Percentiles rank a stretch among this genome's conserved stretches.
These are phyloP conservation scores for Columba janthina DNA, from an alignment of 2,113 vertebrate genomes.

Conservation along the genomic window DNA sequence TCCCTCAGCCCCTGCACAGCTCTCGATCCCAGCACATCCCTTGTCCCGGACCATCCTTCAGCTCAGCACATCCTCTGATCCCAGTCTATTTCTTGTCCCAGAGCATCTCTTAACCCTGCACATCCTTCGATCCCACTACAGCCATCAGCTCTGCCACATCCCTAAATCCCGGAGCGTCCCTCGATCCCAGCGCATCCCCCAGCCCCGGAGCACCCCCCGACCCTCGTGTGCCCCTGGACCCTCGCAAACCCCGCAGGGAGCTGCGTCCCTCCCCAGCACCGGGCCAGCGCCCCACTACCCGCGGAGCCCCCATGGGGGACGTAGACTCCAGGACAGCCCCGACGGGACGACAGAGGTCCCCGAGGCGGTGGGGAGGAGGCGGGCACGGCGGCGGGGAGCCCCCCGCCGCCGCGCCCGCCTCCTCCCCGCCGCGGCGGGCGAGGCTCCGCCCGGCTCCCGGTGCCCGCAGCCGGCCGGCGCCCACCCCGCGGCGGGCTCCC, in stretches of 20 bases:
- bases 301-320: background rate
- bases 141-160: background rate
- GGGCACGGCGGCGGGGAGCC: background rate
- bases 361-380: background rate
- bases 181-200: background rate
- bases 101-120: background rate
- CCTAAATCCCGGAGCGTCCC: background rate
- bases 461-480: background rate
- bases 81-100: fast-evolving
- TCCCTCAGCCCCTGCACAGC: background rate
- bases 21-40: background rate
- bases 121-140: background rate
- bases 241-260: background rate
- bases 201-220: background rate
- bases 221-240: background rate
- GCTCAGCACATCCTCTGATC: background rate
- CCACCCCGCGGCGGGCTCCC: no score
- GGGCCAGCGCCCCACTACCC: background rate
- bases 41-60: background rate
- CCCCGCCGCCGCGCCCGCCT: background rate
- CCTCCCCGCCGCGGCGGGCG: background rate
- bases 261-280: background rate
- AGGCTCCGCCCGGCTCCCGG: background rate
- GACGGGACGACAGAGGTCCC: background rate
- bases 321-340: background rate